Base-by-base conservation (phyloP, 2,888 invertebrate genomes). In the Xanthostigma xanthostigma region DNA sequence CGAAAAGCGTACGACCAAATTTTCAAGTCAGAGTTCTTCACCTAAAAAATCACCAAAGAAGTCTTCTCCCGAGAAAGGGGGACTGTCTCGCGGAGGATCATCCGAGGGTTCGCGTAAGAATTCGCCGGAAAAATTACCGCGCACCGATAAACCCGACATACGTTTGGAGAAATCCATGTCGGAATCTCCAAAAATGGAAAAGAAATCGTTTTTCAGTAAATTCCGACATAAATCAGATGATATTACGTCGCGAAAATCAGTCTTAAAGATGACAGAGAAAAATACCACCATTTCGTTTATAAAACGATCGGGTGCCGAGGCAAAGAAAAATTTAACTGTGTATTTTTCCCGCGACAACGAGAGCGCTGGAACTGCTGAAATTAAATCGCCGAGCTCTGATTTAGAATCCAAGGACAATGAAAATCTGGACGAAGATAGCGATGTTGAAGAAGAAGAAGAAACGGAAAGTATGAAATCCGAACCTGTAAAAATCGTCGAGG, bases 401-500 rank as follows among this genome's bases (percentile, higher is more conserved):
- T 37, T 27, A 11, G 17, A 42, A 10, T 12, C 13, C 14, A n/a
- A 35, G 1, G 37, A 36, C n/a, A 11, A 42, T 14, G 41, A 41
- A 11, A 36, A 44, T 8, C 10, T 13, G 9, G 39, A 46, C 10
- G 40, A 27, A 6, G 46, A 41, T 8, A 37, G 27, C 13, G 46
- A 46, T 3, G 38, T 44, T 6, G 47, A 55, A 49, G 45, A 50
- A 43, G 47, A 53, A 49, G 46, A 50, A 37, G 8, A 52, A 52
- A 36, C 33, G 48, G 8, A 51, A 51, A 13, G 54, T 52, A 9
- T 14, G 5, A 46, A 46, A 46, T 58, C 63, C 2, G 65, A 66
- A 46, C 54, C 64, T 1, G 59, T 60, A 44, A 47, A 61, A 36
- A 60, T 60, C 2, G 55, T 57, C 33, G 59, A 56, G 9, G 53